Conservation (phyloP, 2,113 vertebrate genomes). For the Globicephala melas region DNA sequence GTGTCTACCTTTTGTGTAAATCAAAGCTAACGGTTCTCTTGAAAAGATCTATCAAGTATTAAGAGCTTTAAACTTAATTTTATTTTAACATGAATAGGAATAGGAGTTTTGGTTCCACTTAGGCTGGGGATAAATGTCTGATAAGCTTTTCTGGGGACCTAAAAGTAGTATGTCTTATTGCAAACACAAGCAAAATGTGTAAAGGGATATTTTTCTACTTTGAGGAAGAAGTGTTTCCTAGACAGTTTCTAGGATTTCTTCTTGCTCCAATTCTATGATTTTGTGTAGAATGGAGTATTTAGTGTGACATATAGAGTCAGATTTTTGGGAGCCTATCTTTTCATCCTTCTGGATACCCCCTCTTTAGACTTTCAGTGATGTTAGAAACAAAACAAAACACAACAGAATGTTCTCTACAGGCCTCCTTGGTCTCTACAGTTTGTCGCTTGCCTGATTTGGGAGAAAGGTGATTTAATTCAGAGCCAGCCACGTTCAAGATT, state of each 20-base stretch:
- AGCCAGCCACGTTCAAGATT: not conserved
- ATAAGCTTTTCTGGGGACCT: not conserved
- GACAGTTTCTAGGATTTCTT: not conserved
- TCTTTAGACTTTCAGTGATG: not conserved
- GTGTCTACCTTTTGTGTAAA: not conserved
- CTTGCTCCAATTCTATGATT: not conserved
- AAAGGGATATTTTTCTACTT: not conserved
- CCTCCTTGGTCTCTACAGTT: not conserved
- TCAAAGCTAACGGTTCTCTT: not conserved
- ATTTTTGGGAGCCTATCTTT: not conserved
- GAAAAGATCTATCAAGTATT: not conserved
- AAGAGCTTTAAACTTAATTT: slow-evolving; percentile 10
- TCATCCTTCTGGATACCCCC: not conserved
- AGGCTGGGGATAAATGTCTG: not conserved
- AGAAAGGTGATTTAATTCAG: not conserved
- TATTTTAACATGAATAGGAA: not conserved
- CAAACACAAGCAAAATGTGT: not conserved
- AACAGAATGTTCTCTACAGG: not conserved
- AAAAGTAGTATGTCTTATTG: not conserved
- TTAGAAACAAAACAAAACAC: not conserved
- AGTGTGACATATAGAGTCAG: not conserved
- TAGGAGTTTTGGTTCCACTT: not conserved
- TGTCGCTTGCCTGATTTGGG: not conserved
- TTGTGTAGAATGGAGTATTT: not conserved
- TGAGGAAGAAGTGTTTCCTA: not conserved